Percentiles rank a stretch among this genome's conserved stretches.
Evolutionary conservation across 2,888 invertebrate genomes (phyloP).

Genomic region (Conops quadrifasciatus): DNA sequence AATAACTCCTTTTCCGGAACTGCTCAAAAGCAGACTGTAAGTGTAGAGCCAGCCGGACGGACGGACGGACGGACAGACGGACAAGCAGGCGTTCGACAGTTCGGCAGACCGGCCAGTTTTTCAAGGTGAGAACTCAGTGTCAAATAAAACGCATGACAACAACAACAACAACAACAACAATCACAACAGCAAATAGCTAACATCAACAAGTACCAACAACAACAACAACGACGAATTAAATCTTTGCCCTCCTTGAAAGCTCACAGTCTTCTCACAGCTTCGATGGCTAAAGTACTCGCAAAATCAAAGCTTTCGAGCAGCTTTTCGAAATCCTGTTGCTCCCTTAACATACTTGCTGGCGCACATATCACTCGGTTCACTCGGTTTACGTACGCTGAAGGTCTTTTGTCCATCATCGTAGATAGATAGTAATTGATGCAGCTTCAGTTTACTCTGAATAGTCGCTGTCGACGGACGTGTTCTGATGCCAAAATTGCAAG

Average conservation of each 20-base stretch:
- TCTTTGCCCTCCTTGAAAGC: slow-evolving; percentile 21
- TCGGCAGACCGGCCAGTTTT: slow-evolving; percentile 7
- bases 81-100: not conserved
- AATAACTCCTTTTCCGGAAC: not conserved
- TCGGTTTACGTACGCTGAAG: not conserved
- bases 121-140: slow-evolving; percentile 29
- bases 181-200: slow-evolving; percentile 1
- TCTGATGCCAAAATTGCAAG: not conserved
- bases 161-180: slow-evolving; percentile 17
- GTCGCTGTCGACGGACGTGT: not conserved
- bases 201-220: slow-evolving; percentile 18
- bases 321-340: slow-evolving; percentile 41
- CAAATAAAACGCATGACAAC: slow-evolving; percentile 29
- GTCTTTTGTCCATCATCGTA: slow-evolving; percentile 6
- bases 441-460: slow-evolving; percentile 17
- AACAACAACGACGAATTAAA: not conserved
- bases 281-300: not conserved
- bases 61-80: too few species aligned
- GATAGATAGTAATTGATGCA: not conserved
- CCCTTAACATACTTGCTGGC: not conserved
- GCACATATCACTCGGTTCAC: not conserved
- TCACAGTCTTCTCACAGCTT: not conserved
- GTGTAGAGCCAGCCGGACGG: not conserved
- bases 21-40: not conserved
- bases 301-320: slow-evolving; percentile 18